These are phyloP conservation scores for Notarius quadriscutis DNA, from an alignment of 2,113 vertebrate genomes.

Conservation along the genomic window DNA sequence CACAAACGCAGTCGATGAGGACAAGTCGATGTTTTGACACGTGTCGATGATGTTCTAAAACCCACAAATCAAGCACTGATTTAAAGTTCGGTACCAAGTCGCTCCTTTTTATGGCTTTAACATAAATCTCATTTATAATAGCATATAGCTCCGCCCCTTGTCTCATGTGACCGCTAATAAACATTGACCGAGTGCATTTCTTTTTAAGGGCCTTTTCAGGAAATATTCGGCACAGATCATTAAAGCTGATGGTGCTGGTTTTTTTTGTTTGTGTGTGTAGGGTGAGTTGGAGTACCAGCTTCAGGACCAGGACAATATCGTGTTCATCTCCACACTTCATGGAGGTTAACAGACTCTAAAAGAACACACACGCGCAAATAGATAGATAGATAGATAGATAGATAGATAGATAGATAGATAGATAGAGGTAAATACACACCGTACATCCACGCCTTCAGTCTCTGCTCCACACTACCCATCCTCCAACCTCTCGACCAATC, in stretches of 20 bases:
- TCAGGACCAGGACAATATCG: constrained; percentile 87
- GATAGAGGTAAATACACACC: background rate
- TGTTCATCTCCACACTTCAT: constrained; percentile 97
- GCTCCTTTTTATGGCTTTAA: constrained; percentile 18
- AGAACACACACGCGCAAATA: background rate
- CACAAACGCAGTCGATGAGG: constrained; percentile 47
- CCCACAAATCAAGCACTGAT: constrained; percentile 47
- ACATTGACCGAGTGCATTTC: background rate
- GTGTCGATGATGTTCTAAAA: constrained; percentile 44
- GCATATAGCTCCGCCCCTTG: constrained; percentile 1
- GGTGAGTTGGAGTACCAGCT: constrained; percentile 93
- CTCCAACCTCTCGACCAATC: constrained; percentile 33
- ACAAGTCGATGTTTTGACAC: constrained; percentile 42
- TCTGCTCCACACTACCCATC: constrained; percentile 23
- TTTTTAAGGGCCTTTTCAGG: constrained; percentile 11
- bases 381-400: no score
- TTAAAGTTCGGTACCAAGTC: constrained; percentile 17
- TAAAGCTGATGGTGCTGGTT: constrained; percentile 17
- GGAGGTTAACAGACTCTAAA: constrained; percentile 76
- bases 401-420: no score
- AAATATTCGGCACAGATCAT: constrained; percentile 4
- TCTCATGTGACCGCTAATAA: background rate
- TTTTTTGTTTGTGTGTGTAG: constrained; percentile 64
- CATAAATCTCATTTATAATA: constrained; percentile 31
- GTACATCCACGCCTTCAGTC: constrained; percentile 2